These are phyloP conservation scores for Isotomurus palustris DNA, from an alignment of 2,888 invertebrate genomes.

Conservation along the genomic window DNA sequence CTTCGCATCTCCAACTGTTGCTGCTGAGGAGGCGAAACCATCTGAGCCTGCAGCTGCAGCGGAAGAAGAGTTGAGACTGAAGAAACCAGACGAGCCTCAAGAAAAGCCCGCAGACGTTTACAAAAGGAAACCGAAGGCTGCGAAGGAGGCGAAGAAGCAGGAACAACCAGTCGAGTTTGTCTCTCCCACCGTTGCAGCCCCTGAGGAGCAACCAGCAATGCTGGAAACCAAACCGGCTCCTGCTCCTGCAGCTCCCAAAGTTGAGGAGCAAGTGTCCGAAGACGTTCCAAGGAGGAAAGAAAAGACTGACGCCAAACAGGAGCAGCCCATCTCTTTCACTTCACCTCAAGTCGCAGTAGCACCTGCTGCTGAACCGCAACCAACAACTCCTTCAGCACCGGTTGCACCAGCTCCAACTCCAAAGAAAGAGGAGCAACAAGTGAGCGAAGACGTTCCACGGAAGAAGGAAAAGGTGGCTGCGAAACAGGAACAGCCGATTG, in stretches of 20 bases:
- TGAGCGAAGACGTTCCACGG: conserved; percentile 51
- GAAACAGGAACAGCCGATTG: conserved; percentile 1
- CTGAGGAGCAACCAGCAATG: neutral
- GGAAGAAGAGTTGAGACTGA: neutral
- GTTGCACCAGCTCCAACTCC: too few relatives aligned
- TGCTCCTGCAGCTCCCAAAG: neutral
- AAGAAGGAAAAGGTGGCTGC: conserved; percentile 48
- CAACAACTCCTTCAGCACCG: conserved; percentile 7
- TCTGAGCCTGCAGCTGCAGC: too few relatives aligned
- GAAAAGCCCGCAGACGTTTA: neutral
- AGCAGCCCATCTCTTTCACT: neutral
- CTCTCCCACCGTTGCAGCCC: neutral
- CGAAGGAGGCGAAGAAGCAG: neutral
- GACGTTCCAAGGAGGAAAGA: neutral
- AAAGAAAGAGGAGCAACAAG: neutral
- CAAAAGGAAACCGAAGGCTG: conserved; percentile 1
- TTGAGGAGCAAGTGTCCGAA: too few relatives aligned
- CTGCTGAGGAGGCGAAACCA: neutral
- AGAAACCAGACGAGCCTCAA: neutral
- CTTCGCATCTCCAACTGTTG: neutral
- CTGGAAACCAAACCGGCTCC: neutral
- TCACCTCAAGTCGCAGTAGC: conserved; percentile 7
- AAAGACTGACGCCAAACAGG: neutral
- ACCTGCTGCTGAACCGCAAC: neutral
- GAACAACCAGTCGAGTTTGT: conserved; percentile 3